phyloP scores from a whole-genome alignment of 2,797 vertebrate species.

The Antrozous pallidus region DNA sequence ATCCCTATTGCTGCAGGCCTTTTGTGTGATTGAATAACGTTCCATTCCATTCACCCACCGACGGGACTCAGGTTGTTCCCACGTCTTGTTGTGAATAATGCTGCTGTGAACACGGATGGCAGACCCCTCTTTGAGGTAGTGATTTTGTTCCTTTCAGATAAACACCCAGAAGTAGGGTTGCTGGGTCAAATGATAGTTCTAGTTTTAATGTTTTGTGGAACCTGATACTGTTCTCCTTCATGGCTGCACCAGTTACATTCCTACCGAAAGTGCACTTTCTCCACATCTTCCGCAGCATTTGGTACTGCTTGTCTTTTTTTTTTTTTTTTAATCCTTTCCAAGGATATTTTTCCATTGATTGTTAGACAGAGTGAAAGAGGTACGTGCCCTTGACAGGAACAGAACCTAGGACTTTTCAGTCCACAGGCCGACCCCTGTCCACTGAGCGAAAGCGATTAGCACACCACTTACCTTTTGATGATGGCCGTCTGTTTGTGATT shows the following conservation, averaged over 20 bases:
- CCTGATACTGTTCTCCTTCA: neutral
- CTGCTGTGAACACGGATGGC: neutral
- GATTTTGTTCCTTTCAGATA: neutral
- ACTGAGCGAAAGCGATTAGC: too few relatives aligned
- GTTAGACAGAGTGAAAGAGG: too few relatives aligned
- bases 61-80: too few relatives aligned
- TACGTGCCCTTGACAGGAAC: too few relatives aligned
- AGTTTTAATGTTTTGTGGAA: neutral
- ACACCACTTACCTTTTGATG: neutral
- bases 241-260: neutral
- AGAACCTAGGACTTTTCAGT: too few relatives aligned
- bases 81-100: neutral
- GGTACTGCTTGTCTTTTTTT: neutral
- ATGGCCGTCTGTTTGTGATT: neutral
- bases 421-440: too few relatives aligned
- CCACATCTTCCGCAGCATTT: neutral
- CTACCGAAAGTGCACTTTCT: neutral
- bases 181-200: neutral
- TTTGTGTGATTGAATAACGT: neutral
- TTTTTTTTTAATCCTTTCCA: too few relatives aligned
- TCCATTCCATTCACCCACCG: neutral
- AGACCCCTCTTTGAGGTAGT: neutral
- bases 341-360: too few relatives aligned
- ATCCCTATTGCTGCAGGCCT: neutral
- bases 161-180: neutral